Evolutionary conservation across 2,888 invertebrate species (phyloP).

Genomic region (Asteroscopus sphinx): DNA sequence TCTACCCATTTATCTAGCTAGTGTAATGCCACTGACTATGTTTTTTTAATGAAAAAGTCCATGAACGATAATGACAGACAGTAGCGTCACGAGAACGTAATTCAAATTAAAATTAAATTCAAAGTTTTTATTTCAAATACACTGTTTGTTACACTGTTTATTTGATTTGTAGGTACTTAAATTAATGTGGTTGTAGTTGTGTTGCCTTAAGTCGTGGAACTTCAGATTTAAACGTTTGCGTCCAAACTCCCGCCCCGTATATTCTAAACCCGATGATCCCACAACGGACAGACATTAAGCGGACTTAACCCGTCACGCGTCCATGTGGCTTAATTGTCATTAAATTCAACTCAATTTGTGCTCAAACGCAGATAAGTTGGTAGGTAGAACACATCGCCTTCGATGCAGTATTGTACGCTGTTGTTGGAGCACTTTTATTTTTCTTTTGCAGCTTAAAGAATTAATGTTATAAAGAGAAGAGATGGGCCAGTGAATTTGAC

Average conservation of each 20-base stretch:
- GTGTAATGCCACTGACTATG: too few relatives aligned
- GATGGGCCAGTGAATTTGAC: constrained; percentile 25
- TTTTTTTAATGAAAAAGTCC: too few relatives aligned
- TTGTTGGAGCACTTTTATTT: constrained; percentile 36
- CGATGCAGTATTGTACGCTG: constrained; percentile 59
- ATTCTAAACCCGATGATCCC: constrained; percentile 65
- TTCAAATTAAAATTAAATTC: too few relatives aligned
- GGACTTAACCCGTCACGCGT: constrained; percentile 66
- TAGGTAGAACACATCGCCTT: constrained; percentile 64
- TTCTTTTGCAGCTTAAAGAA: constrained; percentile 43
- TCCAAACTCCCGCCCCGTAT: constrained; percentile 35
- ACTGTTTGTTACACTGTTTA: too few relatives aligned
- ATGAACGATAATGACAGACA: too few relatives aligned
- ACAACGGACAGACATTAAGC: constrained; percentile 73
- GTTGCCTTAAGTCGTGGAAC: background rate
- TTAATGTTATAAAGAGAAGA: constrained; percentile 41
- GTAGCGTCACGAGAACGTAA: too few relatives aligned
- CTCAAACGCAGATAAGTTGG: constrained; percentile 64
- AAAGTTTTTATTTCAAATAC: too few relatives aligned
- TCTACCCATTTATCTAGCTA: too few relatives aligned
- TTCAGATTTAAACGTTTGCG: constrained; percentile 6
- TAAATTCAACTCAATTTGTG: constrained; percentile 77
- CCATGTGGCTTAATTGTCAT: constrained; percentile 72
- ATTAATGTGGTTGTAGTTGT: too few relatives aligned
- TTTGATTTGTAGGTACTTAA: too few relatives aligned